Evolutionary conservation across 1,140 invertebrate species (phyloP).

Genomic region (Lepidurus packardi): DNA sequence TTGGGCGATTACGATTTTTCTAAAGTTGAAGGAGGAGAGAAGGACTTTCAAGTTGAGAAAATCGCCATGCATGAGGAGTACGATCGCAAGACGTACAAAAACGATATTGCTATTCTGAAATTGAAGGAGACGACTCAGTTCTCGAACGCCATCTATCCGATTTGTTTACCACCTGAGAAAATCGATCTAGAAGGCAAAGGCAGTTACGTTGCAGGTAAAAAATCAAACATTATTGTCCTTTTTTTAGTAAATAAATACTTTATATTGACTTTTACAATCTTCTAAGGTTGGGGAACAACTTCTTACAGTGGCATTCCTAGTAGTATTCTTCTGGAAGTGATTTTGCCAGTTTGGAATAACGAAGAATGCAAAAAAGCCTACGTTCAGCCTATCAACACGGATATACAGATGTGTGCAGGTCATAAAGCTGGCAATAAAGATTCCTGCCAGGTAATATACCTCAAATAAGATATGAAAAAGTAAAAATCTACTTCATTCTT

Average conservation of each 20-base stretch:
- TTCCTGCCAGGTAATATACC: slow-evolving; percentile 43
- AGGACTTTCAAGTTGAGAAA: slow-evolving; percentile 36
- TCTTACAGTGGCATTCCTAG: slow-evolving; percentile 52
- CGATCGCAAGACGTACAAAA: slow-evolving; percentile 41
- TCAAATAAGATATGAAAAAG: background rate
- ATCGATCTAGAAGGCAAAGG: slow-evolving; percentile 35
- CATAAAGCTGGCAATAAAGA: slow-evolving; percentile 43
- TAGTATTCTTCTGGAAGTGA: slow-evolving; percentile 53
- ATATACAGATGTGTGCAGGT: slow-evolving; percentile 44
- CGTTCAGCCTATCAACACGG: slow-evolving; percentile 33
- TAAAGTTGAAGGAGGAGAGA: slow-evolving; percentile 35
- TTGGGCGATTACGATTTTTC: slow-evolving; percentile 43
- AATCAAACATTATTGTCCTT: too few species aligned
- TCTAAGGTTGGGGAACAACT: slow-evolving; percentile 59
- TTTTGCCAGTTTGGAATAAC: slow-evolving; percentile 53
- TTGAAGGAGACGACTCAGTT: slow-evolving; percentile 38
- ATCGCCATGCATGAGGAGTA: slow-evolving; percentile 40
- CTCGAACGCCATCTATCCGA: slow-evolving; percentile 38
- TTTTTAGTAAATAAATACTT: background rate
- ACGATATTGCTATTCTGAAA: slow-evolving; percentile 43
- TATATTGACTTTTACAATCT: background rate
- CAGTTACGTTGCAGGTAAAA: slow-evolving; percentile 35
- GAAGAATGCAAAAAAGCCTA: slow-evolving; percentile 46
- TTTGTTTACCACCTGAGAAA: slow-evolving; percentile 45
- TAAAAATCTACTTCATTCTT: background rate